Conservation (phyloP, 2,888 invertebrate genomes). For the Pedicia rivosa region DNA sequence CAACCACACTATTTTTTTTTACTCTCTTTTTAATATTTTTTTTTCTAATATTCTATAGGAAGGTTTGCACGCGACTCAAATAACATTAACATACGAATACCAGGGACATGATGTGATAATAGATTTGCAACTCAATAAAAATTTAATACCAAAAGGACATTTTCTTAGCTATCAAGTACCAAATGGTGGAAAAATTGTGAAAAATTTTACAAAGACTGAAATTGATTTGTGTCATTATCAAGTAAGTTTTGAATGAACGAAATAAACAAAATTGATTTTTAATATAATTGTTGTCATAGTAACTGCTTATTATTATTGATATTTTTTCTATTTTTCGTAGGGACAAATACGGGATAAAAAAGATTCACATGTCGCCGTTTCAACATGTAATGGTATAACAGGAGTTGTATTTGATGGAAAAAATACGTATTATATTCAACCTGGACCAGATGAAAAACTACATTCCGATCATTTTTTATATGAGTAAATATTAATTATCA, state of each 20-base stretch:
- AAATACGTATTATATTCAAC: conserved; percentile 53
- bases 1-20: neutral
- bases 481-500: conserved; percentile 23
- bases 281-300: neutral
- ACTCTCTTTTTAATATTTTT: neutral
- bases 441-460: conserved; percentile 22
- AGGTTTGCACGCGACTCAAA: conserved; percentile 22
- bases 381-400: conserved; percentile 60
- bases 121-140: conserved; percentile 26
- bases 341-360: conserved; percentile 53
- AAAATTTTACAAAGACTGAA: conserved; percentile 31
- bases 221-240: conserved; percentile 31
- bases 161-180: conserved; percentile 28
- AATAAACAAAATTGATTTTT: neutral
- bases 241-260: conserved; percentile 17
- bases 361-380: conserved; percentile 67
- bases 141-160: conserved; percentile 27
- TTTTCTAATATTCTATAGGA: conserved; percentile 14
- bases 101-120: conserved; percentile 40
- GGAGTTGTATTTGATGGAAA: conserved; percentile 69
- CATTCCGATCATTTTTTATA: conserved; percentile 27
- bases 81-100: conserved; percentile 46
- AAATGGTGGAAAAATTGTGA: conserved; percentile 20
- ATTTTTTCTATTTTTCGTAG: conserved; percentile 12
- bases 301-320: neutral